These are phyloP conservation scores for Delia radicum DNA, from an alignment of 1,140 invertebrate species.

Conservation along the genomic window DNA sequence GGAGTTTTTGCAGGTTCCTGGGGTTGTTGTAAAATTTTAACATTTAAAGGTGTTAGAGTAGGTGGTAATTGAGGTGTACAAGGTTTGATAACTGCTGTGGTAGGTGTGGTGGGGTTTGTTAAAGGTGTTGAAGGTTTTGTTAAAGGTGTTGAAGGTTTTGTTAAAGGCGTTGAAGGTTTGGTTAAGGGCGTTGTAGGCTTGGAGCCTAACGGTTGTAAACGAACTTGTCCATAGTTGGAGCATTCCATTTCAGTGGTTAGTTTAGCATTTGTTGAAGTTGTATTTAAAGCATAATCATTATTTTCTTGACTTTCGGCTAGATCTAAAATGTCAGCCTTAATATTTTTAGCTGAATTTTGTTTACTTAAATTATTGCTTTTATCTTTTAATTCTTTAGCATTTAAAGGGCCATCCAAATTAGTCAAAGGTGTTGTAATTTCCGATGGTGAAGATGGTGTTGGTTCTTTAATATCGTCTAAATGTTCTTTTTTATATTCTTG, in stretches of 20 bases:
- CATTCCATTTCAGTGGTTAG: background rate
- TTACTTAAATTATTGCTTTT: constrained; percentile 54
- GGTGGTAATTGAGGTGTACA: no score
- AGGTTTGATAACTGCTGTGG: background rate
- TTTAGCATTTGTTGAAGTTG: background rate
- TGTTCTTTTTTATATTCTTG: background rate
- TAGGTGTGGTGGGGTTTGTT: background rate
- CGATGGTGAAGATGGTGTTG: background rate
- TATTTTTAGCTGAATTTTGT: constrained; percentile 50
- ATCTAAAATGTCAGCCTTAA: constrained; percentile 26
- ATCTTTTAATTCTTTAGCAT: constrained; percentile 51
- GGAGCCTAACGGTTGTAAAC: background rate
- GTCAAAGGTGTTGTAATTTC: background rate
- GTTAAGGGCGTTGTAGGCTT: background rate
- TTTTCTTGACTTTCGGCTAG: background rate
- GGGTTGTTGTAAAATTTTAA: background rate
- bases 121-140: background rate
- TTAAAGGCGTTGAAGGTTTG: background rate
- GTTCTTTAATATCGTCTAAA: background rate
- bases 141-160: background rate
- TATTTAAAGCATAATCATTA: background rate
- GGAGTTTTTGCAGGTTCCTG: background rate
- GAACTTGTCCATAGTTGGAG: background rate
- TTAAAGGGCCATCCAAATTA: constrained; percentile 33
- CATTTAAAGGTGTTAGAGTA: background rate